phyloP scores from a whole-genome alignment of 2,113 vertebrate genomes.

The Anser cygnoides region DNA sequence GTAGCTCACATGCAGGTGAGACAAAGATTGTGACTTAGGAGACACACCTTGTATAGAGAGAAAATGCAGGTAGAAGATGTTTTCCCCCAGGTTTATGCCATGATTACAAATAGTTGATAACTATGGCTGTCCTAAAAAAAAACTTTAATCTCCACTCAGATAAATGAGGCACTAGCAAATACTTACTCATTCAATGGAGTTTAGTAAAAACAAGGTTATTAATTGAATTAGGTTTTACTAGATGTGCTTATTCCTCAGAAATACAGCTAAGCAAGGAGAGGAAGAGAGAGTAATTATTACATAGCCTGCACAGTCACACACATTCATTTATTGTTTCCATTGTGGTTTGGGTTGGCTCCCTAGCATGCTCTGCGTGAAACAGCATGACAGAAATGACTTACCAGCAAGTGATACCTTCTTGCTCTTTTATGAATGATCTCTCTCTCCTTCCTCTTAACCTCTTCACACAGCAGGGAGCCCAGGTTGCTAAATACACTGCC shows the following conservation, averaged over 20 bases:
- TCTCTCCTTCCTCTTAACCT: not conserved
- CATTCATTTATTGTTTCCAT: not conserved
- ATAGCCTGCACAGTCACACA: not conserved
- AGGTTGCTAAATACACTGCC: not conserved
- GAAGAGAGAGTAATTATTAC: not conserved
- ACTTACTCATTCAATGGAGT: not conserved
- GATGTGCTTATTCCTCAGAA: not conserved
- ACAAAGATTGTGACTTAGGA: not conserved
- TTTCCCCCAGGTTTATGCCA: not conserved
- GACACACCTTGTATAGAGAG: not conserved
- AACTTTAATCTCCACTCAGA: not conserved
- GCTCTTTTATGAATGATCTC: slow-evolving; percentile 48
- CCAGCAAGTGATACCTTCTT: not conserved
- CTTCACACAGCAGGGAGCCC: rapidly evolving
- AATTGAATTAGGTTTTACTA: not conserved
- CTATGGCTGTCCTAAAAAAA: not conserved
- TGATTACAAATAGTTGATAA: not conserved
- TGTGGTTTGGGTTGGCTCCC: not conserved
- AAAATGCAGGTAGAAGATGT: not conserved
- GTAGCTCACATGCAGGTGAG: not conserved
- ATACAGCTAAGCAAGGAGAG: not conserved
- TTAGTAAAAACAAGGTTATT: not conserved
- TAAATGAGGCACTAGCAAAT: not conserved
- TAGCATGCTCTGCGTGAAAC: not conserved
- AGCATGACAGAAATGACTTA: not conserved